A percentile compares a stretch with the other conserved stretches of the same genome.
Conservation (phyloP, 2,113 vertebrate genomes). For the Xiphophorus couchianus region DNA sequence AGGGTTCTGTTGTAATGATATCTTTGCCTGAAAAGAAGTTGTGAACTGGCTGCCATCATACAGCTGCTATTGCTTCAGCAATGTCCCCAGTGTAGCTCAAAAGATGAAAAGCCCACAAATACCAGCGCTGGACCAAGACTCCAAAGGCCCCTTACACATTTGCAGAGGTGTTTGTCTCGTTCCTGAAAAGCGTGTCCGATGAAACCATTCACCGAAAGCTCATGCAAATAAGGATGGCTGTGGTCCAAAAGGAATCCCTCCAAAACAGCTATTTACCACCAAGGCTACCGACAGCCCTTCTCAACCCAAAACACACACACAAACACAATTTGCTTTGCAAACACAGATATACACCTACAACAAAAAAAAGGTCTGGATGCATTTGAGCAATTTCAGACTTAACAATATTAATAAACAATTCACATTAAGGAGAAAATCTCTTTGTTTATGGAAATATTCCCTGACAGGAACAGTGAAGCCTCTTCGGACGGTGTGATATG, state of each 20-base stretch:
- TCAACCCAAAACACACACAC: slow-evolving; percentile 19
- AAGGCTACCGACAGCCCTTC: neutral
- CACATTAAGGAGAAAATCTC: slow-evolving; percentile 6
- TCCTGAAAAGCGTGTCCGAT: slow-evolving; percentile 55
- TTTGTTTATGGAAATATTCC: slow-evolving; percentile 27
- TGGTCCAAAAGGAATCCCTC: slow-evolving; percentile 32
- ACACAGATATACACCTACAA: slow-evolving; percentile 19
- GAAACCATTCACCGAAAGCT: slow-evolving; percentile 47
- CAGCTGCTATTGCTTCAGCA: neutral
- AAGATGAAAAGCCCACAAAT: slow-evolving; percentile 5
- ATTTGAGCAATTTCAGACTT: neutral
- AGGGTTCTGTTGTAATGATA: neutral
- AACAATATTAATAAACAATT: slow-evolving; percentile 16
- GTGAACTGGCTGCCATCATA: neutral
- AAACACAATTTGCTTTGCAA: slow-evolving; percentile 14
- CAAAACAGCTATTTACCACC: slow-evolving; percentile 37
- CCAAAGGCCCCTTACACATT: slow-evolving; percentile 17
- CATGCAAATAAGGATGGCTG: slow-evolving; percentile 33
- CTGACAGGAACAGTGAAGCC: slow-evolving; percentile 3
- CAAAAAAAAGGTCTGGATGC: slow-evolving; percentile 1
- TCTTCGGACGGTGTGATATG: slow-evolving; percentile 20
- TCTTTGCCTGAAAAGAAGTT: neutral
- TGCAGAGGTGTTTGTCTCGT: slow-evolving; percentile 48
- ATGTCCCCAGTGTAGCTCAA: neutral
- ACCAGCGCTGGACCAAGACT: neutral